A percentile compares a stretch with the other conserved stretches of the same genome.
phyloP scores from a whole-genome alignment of 1,140 invertebrate genomes.

The Propsilocerus akamusi region DNA sequence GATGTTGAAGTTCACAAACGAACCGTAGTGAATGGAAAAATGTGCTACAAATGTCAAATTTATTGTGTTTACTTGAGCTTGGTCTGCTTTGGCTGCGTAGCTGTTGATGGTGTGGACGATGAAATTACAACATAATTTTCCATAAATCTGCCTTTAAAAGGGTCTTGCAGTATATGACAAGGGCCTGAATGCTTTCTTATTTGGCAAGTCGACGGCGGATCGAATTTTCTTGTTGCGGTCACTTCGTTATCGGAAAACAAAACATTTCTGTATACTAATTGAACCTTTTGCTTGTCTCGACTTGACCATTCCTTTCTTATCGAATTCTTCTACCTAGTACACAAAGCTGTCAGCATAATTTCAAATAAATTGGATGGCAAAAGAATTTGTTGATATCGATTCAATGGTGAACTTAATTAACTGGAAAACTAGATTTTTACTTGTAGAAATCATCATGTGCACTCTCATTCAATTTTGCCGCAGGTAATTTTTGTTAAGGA shows the following conservation, averaged over 20 bases:
- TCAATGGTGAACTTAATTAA: too few relatives aligned
- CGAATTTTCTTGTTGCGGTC: neutral
- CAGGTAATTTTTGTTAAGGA: too few relatives aligned
- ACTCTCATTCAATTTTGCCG: too few relatives aligned
- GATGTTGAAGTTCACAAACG: neutral
- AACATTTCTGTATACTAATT: too few relatives aligned
- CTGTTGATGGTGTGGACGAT: neutral
- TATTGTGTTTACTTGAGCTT: neutral
- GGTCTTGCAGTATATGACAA: neutral
- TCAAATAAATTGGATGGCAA: too few relatives aligned
- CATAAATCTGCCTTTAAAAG: neutral
- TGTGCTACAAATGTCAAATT: constrained; percentile 4
- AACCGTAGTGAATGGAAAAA: neutral
- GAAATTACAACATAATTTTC: constrained; percentile 3
- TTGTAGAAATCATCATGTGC: too few relatives aligned
- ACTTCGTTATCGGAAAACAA: neutral
- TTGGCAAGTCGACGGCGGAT: neutral
- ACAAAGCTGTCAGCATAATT: too few relatives aligned
- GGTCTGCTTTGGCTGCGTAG: neutral
- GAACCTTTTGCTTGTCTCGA: too few relatives aligned
- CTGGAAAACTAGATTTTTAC: too few relatives aligned
- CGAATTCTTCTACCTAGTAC: neutral
- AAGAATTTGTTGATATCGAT: too few relatives aligned
- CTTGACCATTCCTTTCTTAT: neutral
- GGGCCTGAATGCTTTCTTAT: neutral